These are phyloP conservation scores for Aethina tumida DNA, from an alignment of 1,140 invertebrate species.

Conservation along the genomic window DNA sequence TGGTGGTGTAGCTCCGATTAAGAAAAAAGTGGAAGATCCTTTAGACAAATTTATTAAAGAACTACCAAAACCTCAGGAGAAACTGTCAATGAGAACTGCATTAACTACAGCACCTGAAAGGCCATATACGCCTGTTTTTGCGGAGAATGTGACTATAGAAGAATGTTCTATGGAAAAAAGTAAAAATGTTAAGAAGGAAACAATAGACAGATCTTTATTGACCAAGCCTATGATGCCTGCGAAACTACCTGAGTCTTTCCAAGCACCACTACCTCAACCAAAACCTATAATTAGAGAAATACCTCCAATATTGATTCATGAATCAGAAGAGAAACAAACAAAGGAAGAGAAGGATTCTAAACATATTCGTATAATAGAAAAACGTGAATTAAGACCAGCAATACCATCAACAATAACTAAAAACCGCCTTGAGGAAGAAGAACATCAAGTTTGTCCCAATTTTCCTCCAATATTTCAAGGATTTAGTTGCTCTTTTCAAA, in stretches of 20 bases:
- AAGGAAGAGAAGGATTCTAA: conserved; percentile 12
- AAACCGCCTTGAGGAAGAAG: conserved; percentile 11
- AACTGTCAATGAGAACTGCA: conserved; percentile 37
- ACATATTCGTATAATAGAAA: conserved; percentile 14
- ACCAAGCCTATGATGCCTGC: conserved; percentile 21
- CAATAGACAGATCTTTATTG: conserved; percentile 11
- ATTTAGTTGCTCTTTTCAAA: conserved; percentile 26
- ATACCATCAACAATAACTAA: conserved; percentile 15
- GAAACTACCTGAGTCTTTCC: conserved; percentile 19
- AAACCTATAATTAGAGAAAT: conserved; percentile 21
- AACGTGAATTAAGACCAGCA: conserved; percentile 15
- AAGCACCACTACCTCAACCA: conserved; percentile 15
- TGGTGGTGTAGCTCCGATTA: conserved; percentile 24
- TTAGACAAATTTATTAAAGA: conserved; percentile 32
- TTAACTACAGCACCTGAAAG: conserved; percentile 39
- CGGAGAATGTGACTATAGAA: conserved; percentile 8
- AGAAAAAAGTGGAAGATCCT: conserved; percentile 27
- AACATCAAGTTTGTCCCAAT: conserved; percentile 10
- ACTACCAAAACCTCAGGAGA: conserved; percentile 37
- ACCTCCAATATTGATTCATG: conserved; percentile 11
- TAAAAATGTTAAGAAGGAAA: conserved; percentile 8
- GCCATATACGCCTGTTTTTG: conserved; percentile 27
- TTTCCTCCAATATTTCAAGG: conserved; percentile 25
- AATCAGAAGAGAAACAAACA: conserved; percentile 8
- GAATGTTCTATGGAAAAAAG: conserved; percentile 5